Base-by-base conservation (phyloP, 2,797 vertebrate species). In the Heliangelus exortis region DNA sequence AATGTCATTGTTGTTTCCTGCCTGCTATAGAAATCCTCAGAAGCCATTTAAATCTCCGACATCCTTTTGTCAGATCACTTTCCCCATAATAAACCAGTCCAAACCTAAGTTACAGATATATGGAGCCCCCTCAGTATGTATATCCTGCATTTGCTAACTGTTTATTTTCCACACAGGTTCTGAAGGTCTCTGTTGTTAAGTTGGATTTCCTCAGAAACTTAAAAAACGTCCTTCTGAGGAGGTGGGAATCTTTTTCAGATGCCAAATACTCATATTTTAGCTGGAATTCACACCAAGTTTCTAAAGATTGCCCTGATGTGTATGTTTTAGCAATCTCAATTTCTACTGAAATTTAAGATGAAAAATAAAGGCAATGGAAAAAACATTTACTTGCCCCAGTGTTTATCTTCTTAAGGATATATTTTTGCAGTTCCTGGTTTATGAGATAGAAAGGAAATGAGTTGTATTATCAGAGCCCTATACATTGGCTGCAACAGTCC, bases 341-440 rank as follows among this genome's bases (percentile, higher is more conserved):
- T 83, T 83, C 72, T 84, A 68, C 65, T 92, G 87, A 85, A 87
- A 93, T 84, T 71, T 63, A 58, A 72, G 33, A 78, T 57, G 7
- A 93, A 87, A 93, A 89, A 71, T 93, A 94, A 96, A 92, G 57
- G 28, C 34, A 57, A 36, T 57, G 20, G 31, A 65, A 89, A 92
- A 89, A 80, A 4, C 7, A 19, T 10, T 57, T 66, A 9, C n/a
- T 76, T 87, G 22, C 45, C 23, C 13, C 51, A 45, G 8, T 79
- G 93, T 65, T 92, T 5, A 0, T 67, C 45, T 81, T 87, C 63
- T 84, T 79, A n/a, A 50, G 67, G 21, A 21, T 36, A 2, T n/a
- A 11, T 79, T 90, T 89, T 90, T 75, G 34, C 43, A 72, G 14
- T n/a, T 51, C 12, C 74, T 79, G 7, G 33, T 63, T 29, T 25